Evolutionary conservation across 1,140 invertebrate genomes (phyloP), one percentile per base, ranked within the genome.

Genomic region (Neodiprion pinetum): DNA sequence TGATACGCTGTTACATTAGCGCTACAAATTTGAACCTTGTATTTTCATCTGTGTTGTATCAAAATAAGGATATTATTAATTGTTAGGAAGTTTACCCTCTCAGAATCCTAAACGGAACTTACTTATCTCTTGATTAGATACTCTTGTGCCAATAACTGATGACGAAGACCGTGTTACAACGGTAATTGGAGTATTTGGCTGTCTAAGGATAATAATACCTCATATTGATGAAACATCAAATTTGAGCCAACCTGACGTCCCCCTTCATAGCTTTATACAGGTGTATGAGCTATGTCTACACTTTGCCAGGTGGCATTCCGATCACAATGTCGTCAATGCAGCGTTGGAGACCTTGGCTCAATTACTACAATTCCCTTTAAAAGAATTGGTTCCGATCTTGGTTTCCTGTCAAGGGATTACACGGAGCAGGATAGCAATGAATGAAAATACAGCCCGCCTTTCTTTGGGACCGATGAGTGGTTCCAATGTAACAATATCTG

Each of bases 241-340:
- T 9, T 81, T 83, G 40, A 67, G 67, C 17, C 61, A 79, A 72
- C 23, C 76, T n/a, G 80, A 84, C 11, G 82, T 83, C 11, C 72
- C 73, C 11, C 83, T 87, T 77, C 87, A 88, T 71, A 85, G 80
- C 68, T 80, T 90, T 72, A 82, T 91, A 53, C 87, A 96, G 92
- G 90, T 97, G 17, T 96, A 96, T 85, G 94, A 97, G 84, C 85
- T 96, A n/a, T 93, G 94, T 82, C 81, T 97, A 21, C 89, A 93
- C 81, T 95, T 93, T 84, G 90, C 92, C 48, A 89, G 92, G 72
- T 88, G 85, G 23, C 92, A 93, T 81, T 86, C 86, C 2, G 94
- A 96, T 85, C 95, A 96, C 84, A 97, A 97, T 87, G 90, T 96
- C n/a, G 91, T 96, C 71, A 96, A 95, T 77, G 91, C 95, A 9